Conservation (phyloP, 2,113 vertebrate genomes). For the Carassius auratus region DNA sequence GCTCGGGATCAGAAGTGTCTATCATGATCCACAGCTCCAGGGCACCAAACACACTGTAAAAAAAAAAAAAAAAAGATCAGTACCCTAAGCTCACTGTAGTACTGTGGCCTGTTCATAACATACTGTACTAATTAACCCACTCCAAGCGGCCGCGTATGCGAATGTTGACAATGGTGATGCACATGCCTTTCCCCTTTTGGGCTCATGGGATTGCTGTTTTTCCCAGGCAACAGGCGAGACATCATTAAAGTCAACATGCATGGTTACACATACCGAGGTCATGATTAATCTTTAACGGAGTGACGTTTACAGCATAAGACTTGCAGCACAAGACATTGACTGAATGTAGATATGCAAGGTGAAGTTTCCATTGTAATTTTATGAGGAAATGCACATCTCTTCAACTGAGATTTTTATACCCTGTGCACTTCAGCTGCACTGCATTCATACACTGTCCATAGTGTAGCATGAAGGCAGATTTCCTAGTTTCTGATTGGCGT, state of each 20-base stretch:
- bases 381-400: not conserved
- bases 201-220: constrained; percentile 45
- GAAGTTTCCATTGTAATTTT: not conserved
- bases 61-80: constrained; percentile 49
- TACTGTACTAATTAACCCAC: constrained; percentile 66
- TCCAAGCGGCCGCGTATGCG: constrained; percentile 59
- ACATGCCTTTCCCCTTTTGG: not conserved
- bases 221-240: constrained; percentile 49
- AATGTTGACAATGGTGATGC: constrained; percentile 60
- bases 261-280: constrained; percentile 24
- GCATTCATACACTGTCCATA: not conserved
- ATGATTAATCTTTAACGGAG: constrained; percentile 2
- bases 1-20: constrained; percentile 53
- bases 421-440: not conserved
- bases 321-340: not conserved
- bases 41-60: constrained; percentile 55
- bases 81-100: constrained; percentile 56
- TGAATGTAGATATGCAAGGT: not conserved
- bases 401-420: not conserved
- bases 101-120: constrained; percentile 59
- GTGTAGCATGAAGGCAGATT: not conserved
- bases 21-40: constrained; percentile 58
- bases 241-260: constrained; percentile 33
- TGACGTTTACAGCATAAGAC: not conserved
- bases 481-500: not conserved